Percentiles rank a stretch among this genome's conserved stretches.
Conservation (phyloP, 2,888 invertebrate species). For the Agriopis leucophaearia region DNA sequence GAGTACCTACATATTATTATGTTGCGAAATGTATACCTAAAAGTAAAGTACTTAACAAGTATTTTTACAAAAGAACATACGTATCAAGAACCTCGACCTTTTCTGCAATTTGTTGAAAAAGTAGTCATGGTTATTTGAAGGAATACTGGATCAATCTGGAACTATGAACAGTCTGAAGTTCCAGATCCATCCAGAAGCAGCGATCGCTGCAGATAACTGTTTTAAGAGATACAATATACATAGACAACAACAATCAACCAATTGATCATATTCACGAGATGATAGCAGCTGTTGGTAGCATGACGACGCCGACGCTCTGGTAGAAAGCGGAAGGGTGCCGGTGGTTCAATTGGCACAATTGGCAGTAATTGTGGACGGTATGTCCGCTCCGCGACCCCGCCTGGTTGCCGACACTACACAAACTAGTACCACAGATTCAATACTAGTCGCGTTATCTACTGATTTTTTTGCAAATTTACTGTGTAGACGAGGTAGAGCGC, state of each 20-base stretch:
- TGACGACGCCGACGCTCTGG: constrained; percentile 55
- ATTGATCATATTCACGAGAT: constrained; percentile 49
- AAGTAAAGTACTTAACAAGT: too few relatives aligned
- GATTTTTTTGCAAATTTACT: background rate
- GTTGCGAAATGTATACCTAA: too few relatives aligned
- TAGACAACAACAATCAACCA: constrained; percentile 44
- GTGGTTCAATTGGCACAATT: constrained; percentile 85
- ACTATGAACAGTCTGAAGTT: constrained; percentile 1
- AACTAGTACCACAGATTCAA: constrained; percentile 1
- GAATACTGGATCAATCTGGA: background rate
- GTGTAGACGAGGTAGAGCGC: background rate
- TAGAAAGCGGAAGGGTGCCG: constrained; percentile 84
- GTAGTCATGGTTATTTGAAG: background rate
- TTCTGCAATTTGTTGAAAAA: too few relatives aligned
- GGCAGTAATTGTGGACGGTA: constrained; percentile 84
- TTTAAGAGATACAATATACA: constrained; percentile 15
- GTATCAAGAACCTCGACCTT: too few relatives aligned
- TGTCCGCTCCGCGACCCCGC: constrained; percentile 68
- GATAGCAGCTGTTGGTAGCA: constrained; percentile 68
- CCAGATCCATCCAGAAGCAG: constrained; percentile 2
- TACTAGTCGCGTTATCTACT: constrained; percentile 33
- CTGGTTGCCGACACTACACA: constrained; percentile 30
- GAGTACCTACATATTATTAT: too few relatives aligned
- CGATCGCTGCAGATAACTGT: constrained; percentile 9
- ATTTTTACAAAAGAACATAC: too few relatives aligned